Evolutionary conservation across 2,888 invertebrate species (phyloP), one percentile per base, ranked within the genome.

Genomic region (Drosophila prolongata): DNA sequence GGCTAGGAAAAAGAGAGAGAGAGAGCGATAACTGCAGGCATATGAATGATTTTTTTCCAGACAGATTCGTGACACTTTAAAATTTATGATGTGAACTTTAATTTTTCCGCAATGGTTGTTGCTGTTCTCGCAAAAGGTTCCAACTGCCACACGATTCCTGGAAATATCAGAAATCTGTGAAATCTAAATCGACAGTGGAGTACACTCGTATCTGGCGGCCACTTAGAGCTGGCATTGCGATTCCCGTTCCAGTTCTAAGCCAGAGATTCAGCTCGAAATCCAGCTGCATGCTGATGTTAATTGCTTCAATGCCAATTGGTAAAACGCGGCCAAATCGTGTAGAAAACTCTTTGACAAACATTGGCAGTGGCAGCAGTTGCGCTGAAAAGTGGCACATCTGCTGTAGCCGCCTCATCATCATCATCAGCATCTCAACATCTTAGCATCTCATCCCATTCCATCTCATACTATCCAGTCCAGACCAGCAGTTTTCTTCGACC

Each of bases 51-150:
- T 82, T 87, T 71, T 78, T 84, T 47, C 61, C 76, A 77, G 86
- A 87, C 86, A 87, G 85, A 80, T 88, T 89, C 86, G 86, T 87
- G 86, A 87, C 89, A 87, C 89, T 89, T 87, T 88, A 79, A 71
- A 86, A 89, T 87, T 89, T 89, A 87, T 82, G 86, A 87, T 87
- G 89, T 89, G 86, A 87, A 87, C 82, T 89, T 87, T 87, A 81
- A 56, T 64, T 65, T 72, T 72, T 56, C 46, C 52, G 35, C 30
- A 64, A 49, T 43, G 47, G 50, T 34, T 64, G 50, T 24, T 38
- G 53, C 57, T 16, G 47, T 34, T 34, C 34, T 16, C 34, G 30
- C 34, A 49, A 49, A 46, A 64, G 56, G 64, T 64, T 46, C 65
- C 55, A 47, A 57, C 64, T 46, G 75, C 75, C 74, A 84, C 84